These are phyloP conservation scores for Sebastes fasciatus DNA, from an alignment of 2,113 vertebrate species.

Conservation along the genomic window DNA sequence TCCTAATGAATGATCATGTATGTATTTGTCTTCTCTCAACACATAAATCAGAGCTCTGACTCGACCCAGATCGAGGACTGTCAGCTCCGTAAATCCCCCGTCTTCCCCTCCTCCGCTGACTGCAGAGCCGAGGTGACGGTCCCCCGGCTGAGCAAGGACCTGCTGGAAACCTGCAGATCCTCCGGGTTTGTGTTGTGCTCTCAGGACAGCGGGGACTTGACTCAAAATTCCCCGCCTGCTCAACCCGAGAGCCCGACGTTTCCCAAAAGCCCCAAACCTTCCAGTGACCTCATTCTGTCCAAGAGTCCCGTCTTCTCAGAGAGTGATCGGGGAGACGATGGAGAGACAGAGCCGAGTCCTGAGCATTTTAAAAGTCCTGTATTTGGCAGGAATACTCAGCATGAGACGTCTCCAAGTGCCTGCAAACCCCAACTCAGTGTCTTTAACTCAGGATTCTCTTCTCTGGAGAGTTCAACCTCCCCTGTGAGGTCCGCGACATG, in stretches of 20 bases:
- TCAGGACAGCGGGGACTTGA: slow-evolving; percentile 26
- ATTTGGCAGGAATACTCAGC: slow-evolving; percentile 36
- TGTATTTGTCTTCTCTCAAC: slow-evolving; percentile 8
- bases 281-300: not conserved
- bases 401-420: not conserved
- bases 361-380: slow-evolving; percentile 41
- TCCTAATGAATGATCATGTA: not conserved
- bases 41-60: slow-evolving; percentile 54
- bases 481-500: slow-evolving; percentile 12
- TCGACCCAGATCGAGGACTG: slow-evolving; percentile 53
- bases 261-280: slow-evolving; percentile 31
- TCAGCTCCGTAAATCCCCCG: slow-evolving; percentile 38
- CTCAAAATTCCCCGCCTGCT: not conserved
- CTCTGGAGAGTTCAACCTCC: slow-evolving; percentile 61
- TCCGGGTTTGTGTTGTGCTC: slow-evolving; percentile 69
- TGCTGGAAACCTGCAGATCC: slow-evolving; percentile 53
- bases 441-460: slow-evolving; percentile 68
- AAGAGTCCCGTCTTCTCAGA: slow-evolving; percentile 40
- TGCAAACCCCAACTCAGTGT: not conserved
- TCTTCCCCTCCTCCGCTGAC: slow-evolving; percentile 34
- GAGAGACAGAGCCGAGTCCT: not conserved
- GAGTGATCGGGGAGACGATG: not conserved
- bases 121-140: slow-evolving; percentile 32
- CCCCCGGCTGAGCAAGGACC: slow-evolving; percentile 41
- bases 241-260: slow-evolving; percentile 45